Evolutionary conservation across 53 echinoderm and acorn worm species (phyloP).

Genomic region (Antedon mediterranea): DNA sequence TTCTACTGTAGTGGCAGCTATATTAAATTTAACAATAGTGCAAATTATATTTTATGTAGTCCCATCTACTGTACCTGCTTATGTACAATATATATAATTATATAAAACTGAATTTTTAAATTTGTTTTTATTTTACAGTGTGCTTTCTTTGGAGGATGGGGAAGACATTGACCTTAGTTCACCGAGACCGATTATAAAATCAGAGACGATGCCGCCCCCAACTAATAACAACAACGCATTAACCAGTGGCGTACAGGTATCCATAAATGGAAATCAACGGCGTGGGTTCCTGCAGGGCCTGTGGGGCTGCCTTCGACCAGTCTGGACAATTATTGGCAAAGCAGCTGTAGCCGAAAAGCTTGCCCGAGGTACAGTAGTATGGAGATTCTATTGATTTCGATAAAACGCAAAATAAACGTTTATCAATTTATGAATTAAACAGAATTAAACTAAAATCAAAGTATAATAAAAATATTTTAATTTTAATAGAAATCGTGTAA

Average conservation of each 20-base stretch:
- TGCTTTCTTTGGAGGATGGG: constrained; percentile 76
- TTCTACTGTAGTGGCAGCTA: too few species aligned
- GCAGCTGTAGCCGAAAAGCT: constrained; percentile 59
- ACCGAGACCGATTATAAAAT: constrained; percentile 71
- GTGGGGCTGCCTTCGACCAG: constrained; percentile 85
- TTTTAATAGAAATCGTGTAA: too few species aligned
- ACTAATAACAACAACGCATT: constrained; percentile 58
- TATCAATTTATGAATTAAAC: neutral
- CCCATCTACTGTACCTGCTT: too few species aligned
- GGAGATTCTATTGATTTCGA: neutral
- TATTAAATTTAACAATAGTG: too few species aligned
- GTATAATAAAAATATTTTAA: too few species aligned
- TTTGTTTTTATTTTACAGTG: constrained; percentile 27
- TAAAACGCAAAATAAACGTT: neutral
- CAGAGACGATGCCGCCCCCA: constrained; percentile 27
- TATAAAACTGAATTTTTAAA: too few species aligned
- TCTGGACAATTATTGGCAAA: constrained; percentile 89
- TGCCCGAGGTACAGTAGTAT: constrained; percentile 26
- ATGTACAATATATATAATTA: too few species aligned
- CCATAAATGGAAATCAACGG: constrained; percentile 58
- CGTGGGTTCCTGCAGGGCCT: constrained; percentile 76
- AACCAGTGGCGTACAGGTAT: constrained; percentile 42
- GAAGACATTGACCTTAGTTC: constrained; percentile 86
- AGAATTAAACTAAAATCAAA: too few species aligned
- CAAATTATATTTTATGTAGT: too few species aligned